Conservation (phyloP, 2,797 vertebrate genomes). For the Epinephelus coioides region DNA sequence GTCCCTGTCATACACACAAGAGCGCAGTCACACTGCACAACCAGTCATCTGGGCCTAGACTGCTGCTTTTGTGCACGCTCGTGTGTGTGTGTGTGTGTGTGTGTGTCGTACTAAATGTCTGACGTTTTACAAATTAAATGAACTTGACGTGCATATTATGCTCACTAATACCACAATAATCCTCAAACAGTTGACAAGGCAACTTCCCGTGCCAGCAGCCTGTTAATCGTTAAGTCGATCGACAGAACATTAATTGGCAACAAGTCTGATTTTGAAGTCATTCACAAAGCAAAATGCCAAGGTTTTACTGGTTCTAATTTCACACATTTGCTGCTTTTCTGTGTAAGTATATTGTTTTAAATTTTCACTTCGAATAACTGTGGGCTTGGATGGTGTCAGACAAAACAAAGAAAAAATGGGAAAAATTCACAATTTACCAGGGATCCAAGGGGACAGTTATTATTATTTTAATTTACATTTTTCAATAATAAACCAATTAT, state of each 20-base stretch:
- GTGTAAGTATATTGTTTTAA: background rate
- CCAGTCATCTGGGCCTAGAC: conserved; percentile 25
- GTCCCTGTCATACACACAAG: conserved; percentile 65
- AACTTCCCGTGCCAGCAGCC: conserved; percentile 7
- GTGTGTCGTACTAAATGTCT: conserved; percentile 13
- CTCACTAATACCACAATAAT: conserved; percentile 46
- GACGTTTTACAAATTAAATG: conserved; percentile 42
- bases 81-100: conserved; percentile 6
- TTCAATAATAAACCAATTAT: background rate
- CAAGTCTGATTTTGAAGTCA: background rate
- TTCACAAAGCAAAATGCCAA: background rate
- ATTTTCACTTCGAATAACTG: background rate
- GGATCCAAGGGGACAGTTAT: too few relatives aligned
- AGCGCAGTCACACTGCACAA: conserved; percentile 22
- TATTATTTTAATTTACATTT: too few relatives aligned
- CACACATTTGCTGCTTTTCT: background rate
- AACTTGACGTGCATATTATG: conserved; percentile 52
- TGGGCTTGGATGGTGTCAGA: background rate
- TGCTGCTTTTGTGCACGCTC: conserved; percentile 13
- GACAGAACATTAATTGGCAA: background rate
- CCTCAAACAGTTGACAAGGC: conserved; percentile 17
- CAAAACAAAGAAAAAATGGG: background rate
- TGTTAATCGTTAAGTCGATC: conserved; percentile 11
- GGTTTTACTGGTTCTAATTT: background rate
- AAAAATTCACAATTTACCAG: background rate